Evolutionary conservation across 2,113 vertebrate genomes (phyloP), one percentile per base, ranked within the genome.

Genomic region (Acrocephalus kingi): DNA sequence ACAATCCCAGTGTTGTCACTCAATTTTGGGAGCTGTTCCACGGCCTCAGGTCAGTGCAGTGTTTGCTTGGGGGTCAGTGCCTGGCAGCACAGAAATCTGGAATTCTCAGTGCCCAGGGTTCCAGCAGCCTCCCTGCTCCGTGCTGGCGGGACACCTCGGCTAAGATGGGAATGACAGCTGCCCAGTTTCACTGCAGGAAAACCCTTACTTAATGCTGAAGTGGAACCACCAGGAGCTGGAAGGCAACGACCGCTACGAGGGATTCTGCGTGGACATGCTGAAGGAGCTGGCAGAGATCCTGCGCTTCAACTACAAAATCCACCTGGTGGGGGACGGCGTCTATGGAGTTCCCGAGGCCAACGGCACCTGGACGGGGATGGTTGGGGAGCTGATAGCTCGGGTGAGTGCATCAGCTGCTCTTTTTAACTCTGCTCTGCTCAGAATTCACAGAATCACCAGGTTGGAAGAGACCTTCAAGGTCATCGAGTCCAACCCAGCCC

Each of bases 201-300:
- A 99, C 97, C 99, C 99, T 6, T 99, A 99, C 39, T 98, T 99
- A 94, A 99, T 99, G 99, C 98, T 99, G 96, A 99, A 98, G 96
- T 97, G 97, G 82, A 99, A 99, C 97, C 98, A 99, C 97, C 99
- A 99, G 93, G 98, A 99, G 58, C 98, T 99, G 94, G 98, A 99
- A 39, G 99, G 99, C 81, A 99, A 99, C 0, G 99, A 99, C 45
- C 99, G 98, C 64, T 99, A 99, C 0, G 99, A 99, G 94, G 99
- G 99, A 23, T 99, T 99, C 98, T 99, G 99, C 1, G 98, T 99
- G 97, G 99, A 99, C 98, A 99, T 99, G 99, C 98, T 99, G 88
- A 98, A 99, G 97, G 99, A 99, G 97, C 97, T 99, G 92, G 99
- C 99, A 0, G 98, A 99, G 81, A 99, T 99, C 96, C 98, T 99